These are phyloP conservation scores for Troglohyphantes excavatus DNA, from an alignment of 2,888 invertebrate species.

Conservation along the genomic window DNA sequence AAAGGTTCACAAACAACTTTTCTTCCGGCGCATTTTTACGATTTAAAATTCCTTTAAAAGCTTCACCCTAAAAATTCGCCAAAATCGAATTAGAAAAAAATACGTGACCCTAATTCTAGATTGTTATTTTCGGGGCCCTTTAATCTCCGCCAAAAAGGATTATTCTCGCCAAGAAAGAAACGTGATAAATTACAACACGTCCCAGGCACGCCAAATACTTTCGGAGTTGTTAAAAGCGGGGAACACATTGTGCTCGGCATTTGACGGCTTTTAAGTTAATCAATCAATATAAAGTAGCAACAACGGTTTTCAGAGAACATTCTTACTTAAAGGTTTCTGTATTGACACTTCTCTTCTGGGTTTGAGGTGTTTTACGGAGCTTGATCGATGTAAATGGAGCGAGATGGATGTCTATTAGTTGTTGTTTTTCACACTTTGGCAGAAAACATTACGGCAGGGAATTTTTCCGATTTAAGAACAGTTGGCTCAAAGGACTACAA, in stretches of 20 bases:
- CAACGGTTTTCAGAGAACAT: background rate
- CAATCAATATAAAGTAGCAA: constrained; percentile 22
- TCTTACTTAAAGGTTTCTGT: background rate
- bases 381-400: background rate
- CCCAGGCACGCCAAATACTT: constrained; percentile 10
- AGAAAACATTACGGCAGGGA: no score
- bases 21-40: background rate
- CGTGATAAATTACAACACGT: constrained; percentile 37
- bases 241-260: background rate
- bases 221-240: constrained; percentile 14
- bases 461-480: no score
- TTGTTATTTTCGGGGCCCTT: background rate
- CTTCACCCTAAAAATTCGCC: background rate
- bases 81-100: background rate
- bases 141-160: constrained; percentile 10
- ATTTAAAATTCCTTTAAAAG: background rate
- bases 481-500: no score
- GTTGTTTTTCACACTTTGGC: background rate
- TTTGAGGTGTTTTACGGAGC: background rate
- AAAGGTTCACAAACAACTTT: background rate
- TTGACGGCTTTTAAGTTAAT: constrained; percentile 47
- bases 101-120: background rate
- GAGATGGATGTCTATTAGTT: background rate
- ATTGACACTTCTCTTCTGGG: background rate
- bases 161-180: background rate